These are phyloP conservation scores for Gari tellinella DNA, from an alignment of 2,888 invertebrate species.

Conservation along the genomic window DNA sequence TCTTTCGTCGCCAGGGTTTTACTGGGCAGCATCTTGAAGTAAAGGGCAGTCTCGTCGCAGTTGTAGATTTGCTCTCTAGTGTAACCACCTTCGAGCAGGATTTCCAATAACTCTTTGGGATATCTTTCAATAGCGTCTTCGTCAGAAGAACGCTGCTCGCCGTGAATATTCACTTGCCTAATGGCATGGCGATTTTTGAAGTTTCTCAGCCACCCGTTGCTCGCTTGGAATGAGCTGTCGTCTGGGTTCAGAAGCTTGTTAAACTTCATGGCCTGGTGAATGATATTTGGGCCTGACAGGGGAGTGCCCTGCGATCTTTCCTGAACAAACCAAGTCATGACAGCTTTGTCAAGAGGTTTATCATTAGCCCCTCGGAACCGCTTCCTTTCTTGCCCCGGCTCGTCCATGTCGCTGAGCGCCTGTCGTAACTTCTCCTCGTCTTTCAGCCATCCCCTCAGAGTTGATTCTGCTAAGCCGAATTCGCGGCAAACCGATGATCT, in stretches of 20 bases:
- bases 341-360: too few species aligned
- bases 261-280: not conserved
- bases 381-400: not conserved
- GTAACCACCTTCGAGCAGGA: too few species aligned
- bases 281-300: not conserved
- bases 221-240: not conserved
- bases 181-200: not conserved
- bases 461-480: not conserved
- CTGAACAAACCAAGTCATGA: not conserved
- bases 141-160: not conserved
- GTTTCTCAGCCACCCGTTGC: not conserved
- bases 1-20: slow-evolving; percentile 35
- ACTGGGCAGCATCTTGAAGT: slow-evolving; percentile 61
- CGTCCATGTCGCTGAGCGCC: not conserved
- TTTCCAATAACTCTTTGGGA: too few species aligned
- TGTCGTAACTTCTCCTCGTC: not conserved
- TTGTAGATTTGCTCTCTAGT: too few species aligned
- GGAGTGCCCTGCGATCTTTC: not conserved
- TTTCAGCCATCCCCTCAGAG: not conserved
- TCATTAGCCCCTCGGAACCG: too few species aligned
- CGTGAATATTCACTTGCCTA: not conserved
- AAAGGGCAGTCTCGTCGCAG: too few species aligned
- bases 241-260: not conserved
- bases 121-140: too few species aligned
- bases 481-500: not conserved